These are phyloP conservation scores for Elysia crispata DNA, from an alignment of 2,888 invertebrate genomes.

Conservation along the genomic window DNA sequence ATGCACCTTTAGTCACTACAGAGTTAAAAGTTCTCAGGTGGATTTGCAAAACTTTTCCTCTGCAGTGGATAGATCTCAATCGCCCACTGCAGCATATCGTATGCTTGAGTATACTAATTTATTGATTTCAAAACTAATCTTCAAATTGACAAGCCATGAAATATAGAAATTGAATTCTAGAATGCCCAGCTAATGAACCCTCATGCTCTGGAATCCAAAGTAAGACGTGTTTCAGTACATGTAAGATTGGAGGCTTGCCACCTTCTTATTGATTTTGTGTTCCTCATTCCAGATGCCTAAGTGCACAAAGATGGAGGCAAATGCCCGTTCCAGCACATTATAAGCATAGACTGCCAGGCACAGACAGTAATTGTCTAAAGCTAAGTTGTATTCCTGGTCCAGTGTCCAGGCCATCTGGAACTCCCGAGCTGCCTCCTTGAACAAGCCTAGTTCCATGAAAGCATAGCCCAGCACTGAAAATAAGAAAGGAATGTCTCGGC, in stretches of 20 bases:
- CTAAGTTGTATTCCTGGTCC: slow-evolving; percentile 69
- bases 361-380: slow-evolving; percentile 71
- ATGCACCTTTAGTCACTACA: too few species aligned
- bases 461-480: slow-evolving; percentile 74
- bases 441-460: slow-evolving; percentile 72
- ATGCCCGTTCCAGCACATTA: slow-evolving; percentile 58
- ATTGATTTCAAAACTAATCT: too few species aligned
- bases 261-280: slow-evolving; percentile 46
- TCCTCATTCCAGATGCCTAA: slow-evolving; percentile 55
- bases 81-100: too few species aligned
- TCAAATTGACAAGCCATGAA: too few species aligned
- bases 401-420: slow-evolving; percentile 67
- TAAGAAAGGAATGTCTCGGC: slow-evolving; percentile 64
- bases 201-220: background rate
- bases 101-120: too few species aligned
- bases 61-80: too few species aligned
- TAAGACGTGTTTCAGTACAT: background rate
- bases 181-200: background rate
- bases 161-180: background rate
- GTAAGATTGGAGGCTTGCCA: slow-evolving; percentile 45
- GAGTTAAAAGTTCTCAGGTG: background rate
- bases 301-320: slow-evolving; percentile 60
- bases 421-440: slow-evolving; percentile 70
- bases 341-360: slow-evolving; percentile 64
- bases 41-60: background rate